phyloP scores from a whole-genome alignment of 2,797 vertebrate species.

The Oreochromis mossambicus region DNA sequence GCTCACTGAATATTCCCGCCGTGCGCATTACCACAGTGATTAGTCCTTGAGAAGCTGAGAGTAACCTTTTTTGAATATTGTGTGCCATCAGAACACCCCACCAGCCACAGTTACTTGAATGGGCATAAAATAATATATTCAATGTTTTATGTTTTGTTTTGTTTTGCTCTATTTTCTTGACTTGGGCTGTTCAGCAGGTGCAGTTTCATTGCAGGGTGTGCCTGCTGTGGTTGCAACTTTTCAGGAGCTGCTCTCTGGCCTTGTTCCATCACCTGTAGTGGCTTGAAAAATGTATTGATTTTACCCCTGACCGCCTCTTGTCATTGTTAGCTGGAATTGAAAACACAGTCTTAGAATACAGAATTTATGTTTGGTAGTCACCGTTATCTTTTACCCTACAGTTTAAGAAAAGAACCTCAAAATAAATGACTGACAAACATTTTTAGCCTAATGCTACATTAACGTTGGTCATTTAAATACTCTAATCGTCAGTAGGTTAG shows the following conservation, averaged over 20 bases:
- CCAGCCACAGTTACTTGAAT: neutral
- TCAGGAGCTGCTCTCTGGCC: conserved; percentile 17
- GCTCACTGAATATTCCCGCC: neutral
- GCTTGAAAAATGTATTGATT: conserved; percentile 34
- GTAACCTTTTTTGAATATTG: neutral
- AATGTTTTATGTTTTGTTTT: conserved; percentile 1
- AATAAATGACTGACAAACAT: neutral
- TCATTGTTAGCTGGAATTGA: conserved; percentile 22
- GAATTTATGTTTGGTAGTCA: neutral
- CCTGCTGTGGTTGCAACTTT: conserved; percentile 15
- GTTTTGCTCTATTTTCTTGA: neutral
- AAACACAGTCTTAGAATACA: neutral
- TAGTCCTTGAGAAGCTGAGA: neutral
- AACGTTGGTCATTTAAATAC: neutral
- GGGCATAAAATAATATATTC: neutral
- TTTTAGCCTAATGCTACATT: neutral
- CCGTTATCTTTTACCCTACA: neutral
- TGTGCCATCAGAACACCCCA: neutral
- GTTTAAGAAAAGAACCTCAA: neutral
- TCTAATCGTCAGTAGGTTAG: neutral
- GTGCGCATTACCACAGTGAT: neutral
- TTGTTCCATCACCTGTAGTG: neutral
- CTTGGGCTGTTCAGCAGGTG: neutral
- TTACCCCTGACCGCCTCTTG: neutral
- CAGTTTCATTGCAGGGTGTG: neutral